phyloP scores from a whole-genome alignment of 2,888 invertebrate species.

The Alcis repandata region DNA sequence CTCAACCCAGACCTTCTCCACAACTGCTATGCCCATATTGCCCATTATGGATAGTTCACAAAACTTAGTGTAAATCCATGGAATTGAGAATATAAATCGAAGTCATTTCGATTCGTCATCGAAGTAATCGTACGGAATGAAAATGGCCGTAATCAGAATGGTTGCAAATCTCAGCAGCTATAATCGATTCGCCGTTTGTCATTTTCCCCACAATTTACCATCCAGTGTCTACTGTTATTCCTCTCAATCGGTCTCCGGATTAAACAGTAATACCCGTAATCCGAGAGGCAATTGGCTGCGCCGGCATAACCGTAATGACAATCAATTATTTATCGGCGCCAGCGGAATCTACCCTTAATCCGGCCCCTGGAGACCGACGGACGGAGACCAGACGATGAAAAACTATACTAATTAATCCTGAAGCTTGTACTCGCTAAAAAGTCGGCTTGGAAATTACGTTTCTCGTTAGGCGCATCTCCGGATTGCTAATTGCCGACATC shows the following conservation, averaged over 20 bases:
- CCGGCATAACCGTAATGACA: slow-evolving; percentile 66
- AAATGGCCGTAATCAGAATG: background rate
- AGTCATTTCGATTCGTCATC: no score
- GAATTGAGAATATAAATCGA: no score
- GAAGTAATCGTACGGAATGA: background rate
- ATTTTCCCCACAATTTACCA: slow-evolving; percentile 21
- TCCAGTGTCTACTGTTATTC: slow-evolving; percentile 38
- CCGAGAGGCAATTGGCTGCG: slow-evolving; percentile 62
- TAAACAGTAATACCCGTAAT: slow-evolving; percentile 45
- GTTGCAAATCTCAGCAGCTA: background rate
- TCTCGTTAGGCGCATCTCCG: slow-evolving; percentile 51
- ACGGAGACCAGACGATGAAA: slow-evolving; percentile 63
- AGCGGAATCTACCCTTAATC: slow-evolving; percentile 63
- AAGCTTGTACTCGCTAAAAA: slow-evolving; percentile 64
- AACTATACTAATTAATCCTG: slow-evolving; percentile 71
- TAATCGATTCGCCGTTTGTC: slow-evolving; percentile 1
- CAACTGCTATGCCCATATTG: no score
- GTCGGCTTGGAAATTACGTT: slow-evolving; percentile 55
- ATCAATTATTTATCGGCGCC: slow-evolving; percentile 71
- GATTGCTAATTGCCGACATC: slow-evolving; percentile 52
- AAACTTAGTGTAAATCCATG: no score
- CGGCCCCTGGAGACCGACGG: slow-evolving; percentile 52
- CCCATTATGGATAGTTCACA: no score
- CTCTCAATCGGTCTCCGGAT: slow-evolving; percentile 42
- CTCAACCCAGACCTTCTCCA: no score